Percentiles rank a stretch among this genome's conserved stretches.
These are phyloP conservation scores for Heterodera carotae DNA, from an alignment of 1,140 invertebrate species.

Conservation along the genomic window DNA sequence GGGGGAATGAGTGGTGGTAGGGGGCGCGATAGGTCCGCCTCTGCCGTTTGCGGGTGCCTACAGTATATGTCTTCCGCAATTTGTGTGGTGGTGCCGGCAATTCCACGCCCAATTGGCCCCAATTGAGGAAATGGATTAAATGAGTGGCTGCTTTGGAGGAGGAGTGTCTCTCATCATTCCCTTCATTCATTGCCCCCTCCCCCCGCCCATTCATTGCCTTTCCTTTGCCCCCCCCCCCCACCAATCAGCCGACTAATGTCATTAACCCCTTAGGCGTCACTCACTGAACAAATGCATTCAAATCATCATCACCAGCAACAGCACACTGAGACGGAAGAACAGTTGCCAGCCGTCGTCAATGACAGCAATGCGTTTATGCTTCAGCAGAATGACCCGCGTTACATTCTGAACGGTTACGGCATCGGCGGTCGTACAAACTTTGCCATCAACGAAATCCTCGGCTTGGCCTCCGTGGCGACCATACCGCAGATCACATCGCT, in stretches of 20 bases:
- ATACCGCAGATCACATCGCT: constrained; percentile 9
- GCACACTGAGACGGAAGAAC: constrained; percentile 6
- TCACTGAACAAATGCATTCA: constrained; percentile 14
- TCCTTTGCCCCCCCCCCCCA: not conserved
- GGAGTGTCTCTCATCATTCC: not conserved
- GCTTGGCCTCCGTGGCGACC: constrained; percentile 29
- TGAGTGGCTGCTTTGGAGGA: constrained; percentile 2
- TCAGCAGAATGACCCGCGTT: not conserved
- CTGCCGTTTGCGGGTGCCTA: not conserved
- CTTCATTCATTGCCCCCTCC: not conserved
- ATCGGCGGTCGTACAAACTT: constrained; percentile 28
- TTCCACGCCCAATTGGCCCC: constrained; percentile 13
- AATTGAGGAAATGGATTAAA: constrained; percentile 20
- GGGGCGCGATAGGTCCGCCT: not conserved
- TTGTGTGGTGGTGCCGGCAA: constrained; percentile 1
- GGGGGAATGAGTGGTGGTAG: not conserved
- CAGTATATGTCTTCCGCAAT: constrained; percentile 6
- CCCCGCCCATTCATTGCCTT: not conserved
- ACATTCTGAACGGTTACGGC: constrained; percentile 25
- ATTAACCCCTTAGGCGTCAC: not conserved
- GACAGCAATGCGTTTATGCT: not conserved
- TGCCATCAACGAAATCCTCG: constrained; percentile 50
- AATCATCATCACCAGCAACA: too few species aligned
- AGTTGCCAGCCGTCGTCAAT: not conserved
- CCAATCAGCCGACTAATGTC: constrained; percentile 9